These are phyloP conservation scores for Yasuhikotakia modesta DNA, from an alignment of 2,797 vertebrate genomes.

Conservation along the genomic window DNA sequence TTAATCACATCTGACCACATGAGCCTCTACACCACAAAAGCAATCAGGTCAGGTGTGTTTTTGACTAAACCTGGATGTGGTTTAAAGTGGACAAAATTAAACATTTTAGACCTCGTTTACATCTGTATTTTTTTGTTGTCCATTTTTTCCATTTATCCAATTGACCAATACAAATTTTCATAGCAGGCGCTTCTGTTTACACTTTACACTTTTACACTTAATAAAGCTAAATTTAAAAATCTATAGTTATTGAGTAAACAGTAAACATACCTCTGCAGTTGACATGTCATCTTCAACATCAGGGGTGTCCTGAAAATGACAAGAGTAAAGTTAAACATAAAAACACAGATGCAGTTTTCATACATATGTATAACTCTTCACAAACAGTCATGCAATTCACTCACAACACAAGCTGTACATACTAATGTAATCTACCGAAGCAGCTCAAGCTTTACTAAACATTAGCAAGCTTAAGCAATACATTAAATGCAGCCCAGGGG, in stretches of 20 bases:
- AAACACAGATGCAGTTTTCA: slow-evolving; percentile 1
- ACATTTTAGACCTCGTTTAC: too few species aligned
- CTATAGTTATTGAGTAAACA: not conserved
- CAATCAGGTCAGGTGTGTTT: too few species aligned
- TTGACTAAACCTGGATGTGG: too few species aligned
- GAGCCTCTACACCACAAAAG: too few species aligned
- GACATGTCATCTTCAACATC: slow-evolving; percentile 81
- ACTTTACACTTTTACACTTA: too few species aligned
- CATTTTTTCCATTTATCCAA: too few species aligned
- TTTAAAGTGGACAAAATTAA: too few species aligned
- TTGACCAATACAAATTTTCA: too few species aligned
- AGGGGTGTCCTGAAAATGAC: slow-evolving; percentile 70
- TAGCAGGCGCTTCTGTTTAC: too few species aligned
- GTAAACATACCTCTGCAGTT: slow-evolving; percentile 72
- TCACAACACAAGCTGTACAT: slow-evolving; percentile 38
- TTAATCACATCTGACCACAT: too few species aligned
- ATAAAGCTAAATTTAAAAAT: not conserved
- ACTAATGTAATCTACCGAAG: slow-evolving; percentile 41
- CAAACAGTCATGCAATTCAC: slow-evolving; percentile 24
- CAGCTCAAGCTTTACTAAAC: slow-evolving; percentile 47
- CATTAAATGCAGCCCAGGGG: slow-evolving; percentile 44
- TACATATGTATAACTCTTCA: not conserved
- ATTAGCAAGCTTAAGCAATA: slow-evolving; percentile 51
- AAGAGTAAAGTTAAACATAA: not conserved
- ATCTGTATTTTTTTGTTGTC: too few species aligned